A percentile compares a stretch with the other conserved stretches of the same genome.
phyloP scores from a whole-genome alignment of 2,113 vertebrate species.

The Sprattus sprattus region DNA sequence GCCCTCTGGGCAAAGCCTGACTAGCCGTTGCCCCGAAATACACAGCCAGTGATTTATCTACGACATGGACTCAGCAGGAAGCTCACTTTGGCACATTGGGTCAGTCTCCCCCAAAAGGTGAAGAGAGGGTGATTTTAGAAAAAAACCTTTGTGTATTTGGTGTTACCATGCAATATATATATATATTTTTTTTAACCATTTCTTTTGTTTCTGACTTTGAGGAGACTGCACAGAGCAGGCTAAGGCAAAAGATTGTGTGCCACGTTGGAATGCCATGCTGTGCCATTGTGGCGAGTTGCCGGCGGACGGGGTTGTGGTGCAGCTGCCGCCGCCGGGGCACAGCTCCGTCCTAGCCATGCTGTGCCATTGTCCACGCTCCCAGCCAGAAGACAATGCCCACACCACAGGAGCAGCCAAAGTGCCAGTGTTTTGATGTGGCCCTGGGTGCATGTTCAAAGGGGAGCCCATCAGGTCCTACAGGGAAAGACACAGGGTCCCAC shows the following conservation, averaged over 20 bases:
- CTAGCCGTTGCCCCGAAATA: slow-evolving; percentile 17
- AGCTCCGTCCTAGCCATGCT: slow-evolving; percentile 60
- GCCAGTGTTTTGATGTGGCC: slow-evolving; percentile 56
- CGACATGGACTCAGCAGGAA: slow-evolving; percentile 21
- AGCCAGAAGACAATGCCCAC: slow-evolving; percentile 48
- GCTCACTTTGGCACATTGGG: slow-evolving; percentile 8
- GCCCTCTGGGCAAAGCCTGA: slow-evolving; percentile 18
- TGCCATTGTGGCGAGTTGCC: slow-evolving; percentile 56
- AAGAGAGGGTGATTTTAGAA: slow-evolving; percentile 8
- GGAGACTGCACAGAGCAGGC: slow-evolving; percentile 11
- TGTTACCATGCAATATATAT: slow-evolving; percentile 14
- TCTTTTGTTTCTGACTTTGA: background rate
- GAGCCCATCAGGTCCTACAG: slow-evolving; percentile 53
- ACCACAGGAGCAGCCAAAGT: slow-evolving; percentile 45
- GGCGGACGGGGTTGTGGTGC: slow-evolving; percentile 40
- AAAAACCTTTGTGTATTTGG: background rate
- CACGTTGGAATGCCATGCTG: slow-evolving; percentile 56
- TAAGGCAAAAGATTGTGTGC: slow-evolving; percentile 40
- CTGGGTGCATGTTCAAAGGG: slow-evolving; percentile 56
- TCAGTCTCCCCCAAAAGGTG: background rate
- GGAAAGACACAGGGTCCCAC: slow-evolving; percentile 52
- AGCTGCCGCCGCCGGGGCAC: slow-evolving; percentile 59
- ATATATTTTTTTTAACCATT: slow-evolving; percentile 26
- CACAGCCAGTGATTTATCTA: slow-evolving; percentile 24
- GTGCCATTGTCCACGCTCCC: slow-evolving; percentile 66